These are phyloP conservation scores for Brachionus plicatilis DNA, from an alignment of 1,140 invertebrate genomes.

Conservation along the genomic window DNA sequence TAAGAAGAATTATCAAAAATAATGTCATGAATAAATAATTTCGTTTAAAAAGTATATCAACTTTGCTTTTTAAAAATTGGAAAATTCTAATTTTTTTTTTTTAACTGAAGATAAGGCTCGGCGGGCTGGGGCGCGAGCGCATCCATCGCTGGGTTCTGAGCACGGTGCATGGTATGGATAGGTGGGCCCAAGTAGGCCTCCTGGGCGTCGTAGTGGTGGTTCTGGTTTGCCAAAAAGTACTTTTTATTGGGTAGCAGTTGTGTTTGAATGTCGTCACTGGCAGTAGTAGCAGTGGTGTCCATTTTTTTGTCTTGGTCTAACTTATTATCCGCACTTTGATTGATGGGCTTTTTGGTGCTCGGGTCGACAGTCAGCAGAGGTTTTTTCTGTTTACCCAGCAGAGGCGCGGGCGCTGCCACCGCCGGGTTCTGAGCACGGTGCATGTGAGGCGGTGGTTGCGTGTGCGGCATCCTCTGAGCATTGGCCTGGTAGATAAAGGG, in stretches of 20 bases:
- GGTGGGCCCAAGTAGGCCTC: background rate
- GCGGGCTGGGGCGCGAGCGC: no score
- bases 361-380: slow-evolving; percentile 46
- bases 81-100: no score
- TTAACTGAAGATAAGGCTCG: no score
- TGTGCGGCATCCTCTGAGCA: background rate
- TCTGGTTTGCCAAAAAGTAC: background rate
- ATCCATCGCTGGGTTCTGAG: no score
- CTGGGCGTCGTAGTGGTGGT: background rate
- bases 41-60: no score
- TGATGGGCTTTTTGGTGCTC: slow-evolving; percentile 43
- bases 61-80: no score
- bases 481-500: background rate
- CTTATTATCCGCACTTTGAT: background rate
- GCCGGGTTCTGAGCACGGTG: background rate
- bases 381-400: slow-evolving; percentile 40
- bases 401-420: background rate
- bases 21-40: no score
- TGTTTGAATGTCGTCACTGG: background rate
- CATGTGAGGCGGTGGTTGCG: background rate
- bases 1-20: no score
- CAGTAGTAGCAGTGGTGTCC: background rate
- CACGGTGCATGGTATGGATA: background rate
- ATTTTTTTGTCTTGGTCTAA: background rate
- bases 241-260: background rate